Evolutionary conservation across 2,797 vertebrate species (phyloP), one percentile per base, ranked within the genome.

Genomic region (Chelon auratus): DNA sequence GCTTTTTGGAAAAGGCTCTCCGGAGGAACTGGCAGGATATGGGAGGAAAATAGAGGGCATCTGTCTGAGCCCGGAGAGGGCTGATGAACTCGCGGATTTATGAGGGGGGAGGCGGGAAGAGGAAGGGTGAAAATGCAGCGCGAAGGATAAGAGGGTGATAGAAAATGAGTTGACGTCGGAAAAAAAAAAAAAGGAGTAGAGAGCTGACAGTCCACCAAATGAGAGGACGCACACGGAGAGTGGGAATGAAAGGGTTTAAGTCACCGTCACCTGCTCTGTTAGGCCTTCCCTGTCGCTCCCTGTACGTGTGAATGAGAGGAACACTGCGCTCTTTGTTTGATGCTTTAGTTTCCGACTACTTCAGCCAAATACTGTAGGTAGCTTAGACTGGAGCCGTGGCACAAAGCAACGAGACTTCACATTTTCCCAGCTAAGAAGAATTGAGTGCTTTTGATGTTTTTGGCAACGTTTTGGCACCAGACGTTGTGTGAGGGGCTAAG

Each of bases 281-380:
- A 11, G 45, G 2, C 0, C 39, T 43, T 72, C 66, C 7, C 24
- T 56, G 40, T 51, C 42, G 51, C 62, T 59, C 71, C 58, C 70
- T 67, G 63, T 73, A 30, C n/a, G 30, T 14, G 48, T 73, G 69
- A 57, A 54, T 22, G 15, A 67, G n/a, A 8, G 5, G 37, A 66
- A 65, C 75, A 75, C 36, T 58, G 62, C 18, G 24, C 11, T 40
- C 69, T 70, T 81, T 81, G 72, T 84, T 22, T 56, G 3, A 55
- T 26, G 48, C 62, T 51, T 45, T 6, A 40, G 61, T 56, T 60
- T 65, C 30, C 26, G 55, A 58, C 72, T 22, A 47, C 58, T 56
- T 52, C 72, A 65, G 68, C 17, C 37, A 80, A 10, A 58, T 18
- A n/a, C 39, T 58, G 57, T n/a, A 68, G 72, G 64, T 74, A 33